Base-by-base conservation (phyloP, 64 coral and sea anemone genomes). In the Montipora sp. region DNA sequence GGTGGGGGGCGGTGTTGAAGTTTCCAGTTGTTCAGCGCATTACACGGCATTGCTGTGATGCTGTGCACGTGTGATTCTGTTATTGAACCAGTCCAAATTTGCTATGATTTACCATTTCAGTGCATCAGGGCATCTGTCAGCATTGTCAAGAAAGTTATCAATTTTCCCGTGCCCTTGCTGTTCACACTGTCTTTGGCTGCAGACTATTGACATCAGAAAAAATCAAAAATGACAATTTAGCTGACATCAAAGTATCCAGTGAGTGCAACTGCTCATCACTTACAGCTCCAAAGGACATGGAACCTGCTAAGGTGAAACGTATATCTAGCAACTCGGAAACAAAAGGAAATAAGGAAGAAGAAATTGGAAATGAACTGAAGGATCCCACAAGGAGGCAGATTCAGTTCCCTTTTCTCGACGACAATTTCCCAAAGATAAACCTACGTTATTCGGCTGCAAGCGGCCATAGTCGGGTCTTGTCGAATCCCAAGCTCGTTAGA, bases 401-500 rank as follows among this genome's bases (percentile, higher is more conserved):
- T 61, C 55, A 22, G 4, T 65, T 45, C 14, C 1, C 2, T 19
- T 77, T 21, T n/a, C 13, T 18, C 19, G 50, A 77, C 8, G 18
- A 59, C 48, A 48, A 5, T 77, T 2, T 16, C 5, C 27, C 73
- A 51, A 75, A 6, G 9, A 89, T 61, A 46, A 89, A 63, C 43
- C 8, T 3, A 16, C 27, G 77, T 77, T 65, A 18, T 47, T 66
- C 75, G 16, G 57, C 19, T 5, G 16, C 51, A 45, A 6, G 59
- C 87, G 59, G 72, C 5, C 7, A 77, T 48, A 60, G 72, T 60
- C 49, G 23, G 18, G 24, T 77, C 72, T 78, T 77, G 22, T 60
- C 87, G 2, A 90, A 89, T 46, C 93, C 95, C 4, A 94, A 83
- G n/a, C 87, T 98, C 13, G 86, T 89, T 4, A 94, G 89, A 19